Base-by-base conservation (phyloP, 2,113 vertebrate genomes). In the Phaethon lepturus region DNA sequence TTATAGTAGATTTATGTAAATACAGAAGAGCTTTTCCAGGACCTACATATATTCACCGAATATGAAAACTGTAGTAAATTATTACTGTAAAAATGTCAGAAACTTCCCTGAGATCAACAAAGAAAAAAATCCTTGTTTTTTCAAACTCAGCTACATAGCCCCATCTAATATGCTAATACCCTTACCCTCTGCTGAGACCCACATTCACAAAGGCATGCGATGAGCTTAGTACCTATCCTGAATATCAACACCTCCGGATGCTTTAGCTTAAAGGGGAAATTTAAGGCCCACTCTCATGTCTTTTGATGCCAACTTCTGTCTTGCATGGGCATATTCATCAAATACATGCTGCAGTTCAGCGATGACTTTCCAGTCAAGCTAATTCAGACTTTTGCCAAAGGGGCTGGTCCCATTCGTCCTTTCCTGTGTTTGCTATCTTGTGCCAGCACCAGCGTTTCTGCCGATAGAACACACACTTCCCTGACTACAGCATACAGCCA, bases 1-100 rank as follows among this genome's bases (percentile, higher is more conserved):
- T 95, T 96, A 58, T 92, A 89, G 94, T 84, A 95, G 93, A 79
- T 91, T 96, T 93, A 88, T 87, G 59, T 95, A 94, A 95, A 95
- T 72, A 95, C 40, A 91, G 76, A 88, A 81, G 73, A 95, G 60
- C 53, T 95, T 96, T 96, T 95, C 80, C 89, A 96, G 91, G 40
- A 75, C 86, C 62, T 87, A 55, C 86, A 87, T 75, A 93, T 89
- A 95, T 97, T 90, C 91, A 91, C 84, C 77, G 90, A 94, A 93
- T 94, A 94, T 72, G 89, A 95, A 90, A 97, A 90, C 69, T 92
- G 91, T 50, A 84, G 50, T 96, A 92, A 95, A 96, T 95, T 82
- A 88, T 50, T 92, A 66, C 69, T 69, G 87, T 96, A 89, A 96
- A 97, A 95, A 86, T 42, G 69, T 91, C 97, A 96, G 89, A 90